Percentiles rank a stretch among this genome's conserved stretches.
phyloP scores from a whole-genome alignment of 2,888 invertebrate genomes.

The Eurois occulta region DNA sequence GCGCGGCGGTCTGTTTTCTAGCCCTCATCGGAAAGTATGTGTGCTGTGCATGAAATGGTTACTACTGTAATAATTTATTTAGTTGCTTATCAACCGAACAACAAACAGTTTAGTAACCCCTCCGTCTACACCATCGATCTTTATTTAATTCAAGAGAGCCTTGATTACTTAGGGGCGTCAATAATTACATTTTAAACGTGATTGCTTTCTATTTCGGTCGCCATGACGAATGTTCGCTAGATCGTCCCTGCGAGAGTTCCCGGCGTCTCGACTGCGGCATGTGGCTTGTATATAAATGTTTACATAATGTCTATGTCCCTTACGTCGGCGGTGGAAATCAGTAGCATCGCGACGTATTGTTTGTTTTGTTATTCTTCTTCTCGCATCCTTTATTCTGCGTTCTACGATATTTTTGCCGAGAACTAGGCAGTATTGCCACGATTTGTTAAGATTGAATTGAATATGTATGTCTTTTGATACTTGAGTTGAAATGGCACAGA shows the following conservation, averaged over 20 bases:
- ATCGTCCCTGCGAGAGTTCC: slow-evolving; percentile 28
- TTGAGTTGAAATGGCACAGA: neutral
- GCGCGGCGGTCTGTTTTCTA: neutral
- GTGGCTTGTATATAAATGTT: slow-evolving; percentile 63
- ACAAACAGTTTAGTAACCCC: slow-evolving; percentile 10
- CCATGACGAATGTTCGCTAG: slow-evolving; percentile 43
- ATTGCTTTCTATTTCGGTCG: slow-evolving; percentile 45
- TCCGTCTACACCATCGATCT: slow-evolving; percentile 23
- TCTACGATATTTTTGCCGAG: slow-evolving; percentile 28
- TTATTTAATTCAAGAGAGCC: slow-evolving; percentile 27
- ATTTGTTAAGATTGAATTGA: slow-evolving; percentile 12
- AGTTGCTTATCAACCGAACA: slow-evolving; percentile 19
- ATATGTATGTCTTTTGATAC: neutral
- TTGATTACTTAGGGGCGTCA: slow-evolving; percentile 34
- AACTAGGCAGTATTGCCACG: slow-evolving; percentile 12
- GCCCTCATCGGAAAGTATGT: neutral
- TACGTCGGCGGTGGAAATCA: slow-evolving; percentile 62
- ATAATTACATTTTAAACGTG: slow-evolving; percentile 43
- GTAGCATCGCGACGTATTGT: slow-evolving; percentile 22
- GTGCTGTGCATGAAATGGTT: neutral
- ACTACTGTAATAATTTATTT: neutral
- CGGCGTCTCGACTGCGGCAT: slow-evolving; percentile 19
- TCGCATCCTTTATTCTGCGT: slow-evolving; percentile 20
- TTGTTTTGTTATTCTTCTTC: slow-evolving; percentile 48
- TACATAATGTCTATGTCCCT: slow-evolving; percentile 67